Evolutionary conservation across 2,113 vertebrate genomes (phyloP).

Genomic region (Trematocara macrostoma): DNA sequence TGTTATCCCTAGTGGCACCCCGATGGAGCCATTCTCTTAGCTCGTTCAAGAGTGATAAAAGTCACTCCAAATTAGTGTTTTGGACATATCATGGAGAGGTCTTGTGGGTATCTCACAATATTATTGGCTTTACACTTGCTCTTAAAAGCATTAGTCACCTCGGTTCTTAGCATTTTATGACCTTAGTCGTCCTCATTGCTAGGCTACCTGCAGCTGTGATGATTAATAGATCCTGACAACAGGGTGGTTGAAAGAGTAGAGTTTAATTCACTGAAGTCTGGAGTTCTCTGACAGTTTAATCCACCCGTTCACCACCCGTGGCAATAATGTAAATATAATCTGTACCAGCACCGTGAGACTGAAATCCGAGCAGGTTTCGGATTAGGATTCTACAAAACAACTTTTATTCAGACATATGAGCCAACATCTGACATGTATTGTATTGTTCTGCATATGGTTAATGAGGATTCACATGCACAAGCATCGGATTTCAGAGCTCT

Average conservation of each 20-base stretch:
- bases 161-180: not conserved
- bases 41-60: slow-evolving; percentile 20
- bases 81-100: not conserved
- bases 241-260: slow-evolving; percentile 14
- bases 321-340: not conserved
- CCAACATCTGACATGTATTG: not conserved
- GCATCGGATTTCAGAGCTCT: not conserved
- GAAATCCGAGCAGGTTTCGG: not conserved
- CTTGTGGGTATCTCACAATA: not conserved
- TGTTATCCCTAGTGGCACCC: slow-evolving; percentile 38
- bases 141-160: not conserved
- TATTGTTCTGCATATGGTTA: not conserved
- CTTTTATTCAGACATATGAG: not conserved
- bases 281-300: not conserved
- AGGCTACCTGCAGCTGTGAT: slow-evolving; percentile 9
- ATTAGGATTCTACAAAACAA: not conserved
- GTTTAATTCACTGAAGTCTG: slow-evolving; percentile 30
- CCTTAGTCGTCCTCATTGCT: slow-evolving; percentile 4
- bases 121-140: not conserved
- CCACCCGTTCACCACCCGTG: not conserved
- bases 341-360: not conserved
- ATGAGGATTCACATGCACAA: not conserved
- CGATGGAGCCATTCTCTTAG: not conserved
- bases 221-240: slow-evolving; percentile 47
- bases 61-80: not conserved